Evolutionary conservation across 2,113 vertebrate species (phyloP).

Genomic region (Epinephelus fuscoguttatus): DNA sequence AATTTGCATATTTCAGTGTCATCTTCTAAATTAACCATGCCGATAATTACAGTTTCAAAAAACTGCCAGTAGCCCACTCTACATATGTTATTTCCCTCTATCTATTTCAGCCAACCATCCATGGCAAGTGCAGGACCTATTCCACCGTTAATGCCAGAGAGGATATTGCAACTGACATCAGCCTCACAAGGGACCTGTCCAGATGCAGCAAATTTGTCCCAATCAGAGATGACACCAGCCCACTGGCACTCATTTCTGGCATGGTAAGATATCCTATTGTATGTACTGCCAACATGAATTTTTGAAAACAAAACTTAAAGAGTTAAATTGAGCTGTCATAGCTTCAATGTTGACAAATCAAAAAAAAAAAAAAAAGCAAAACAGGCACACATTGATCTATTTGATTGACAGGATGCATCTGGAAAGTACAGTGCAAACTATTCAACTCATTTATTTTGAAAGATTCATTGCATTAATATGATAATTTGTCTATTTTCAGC

Average conservation of each 20-base stretch:
- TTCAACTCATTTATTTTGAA: not conserved
- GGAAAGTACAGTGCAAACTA: not conserved
- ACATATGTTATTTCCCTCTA: not conserved
- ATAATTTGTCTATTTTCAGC: constrained; percentile 76
- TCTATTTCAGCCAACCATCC: constrained; percentile 88
- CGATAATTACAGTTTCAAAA: not conserved
- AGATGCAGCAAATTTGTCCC: constrained; percentile 89
- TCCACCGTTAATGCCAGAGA: constrained; percentile 83
- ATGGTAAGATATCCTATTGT: constrained; percentile 80
- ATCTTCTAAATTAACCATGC: not conserved
- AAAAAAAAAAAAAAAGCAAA: not conserved
- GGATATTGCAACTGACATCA: constrained; percentile 87
- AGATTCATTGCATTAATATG: not conserved
- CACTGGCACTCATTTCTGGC: constrained; percentile 91
- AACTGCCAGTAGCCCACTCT: too few relatives aligned
- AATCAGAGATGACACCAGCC: constrained; percentile 87
- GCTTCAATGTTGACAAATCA: not conserved
- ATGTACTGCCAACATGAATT: not conserved
- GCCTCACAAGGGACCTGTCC: constrained; percentile 88
- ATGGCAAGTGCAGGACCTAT: constrained; percentile 90
- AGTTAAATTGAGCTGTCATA: not conserved
- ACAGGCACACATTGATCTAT: not conserved
- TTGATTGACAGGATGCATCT: not conserved
- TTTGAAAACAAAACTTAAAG: not conserved
- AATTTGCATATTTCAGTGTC: not conserved